Base-by-base conservation (phyloP, 1,140 invertebrate genomes). In the Magallana ariakensis region DNA sequence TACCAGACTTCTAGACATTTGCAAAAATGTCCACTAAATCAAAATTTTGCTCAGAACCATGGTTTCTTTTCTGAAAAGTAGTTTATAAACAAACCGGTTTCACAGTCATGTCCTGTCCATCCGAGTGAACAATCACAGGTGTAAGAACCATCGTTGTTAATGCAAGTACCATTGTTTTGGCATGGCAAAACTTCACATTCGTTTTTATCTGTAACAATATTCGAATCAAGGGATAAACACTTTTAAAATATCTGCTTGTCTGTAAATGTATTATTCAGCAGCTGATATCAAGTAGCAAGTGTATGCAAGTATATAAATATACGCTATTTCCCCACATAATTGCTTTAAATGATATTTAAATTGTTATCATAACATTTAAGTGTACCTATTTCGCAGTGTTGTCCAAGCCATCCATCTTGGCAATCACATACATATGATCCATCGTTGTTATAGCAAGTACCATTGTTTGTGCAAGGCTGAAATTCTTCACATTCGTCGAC, bases 401-500 rank as follows among this genome's bases (percentile, higher is more conserved):
- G 98, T 15, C 99, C 99, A 19, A 97, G 97, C 92, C 99, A 99
- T 83, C 99, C 99, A 46, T 96, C 95, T 15, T 98, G 98, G 95
- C 99, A 99, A n/a, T 86, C 84, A 86, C 94, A 95, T 10, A 58
- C 84, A 87, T 93, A 94, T 60, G n/a, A n/a, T 13, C 87, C 89
- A 15, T 33, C 11, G 8, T 66, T 80, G 84, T 92, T 90, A 19
- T 89, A 86, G 85, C 92, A 92, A 15, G 89, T 92, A 6, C 91
- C 92, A 6, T 92, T 90, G 85, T 93, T 92, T 55, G 83, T 66
- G 86, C 91, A 92, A 60, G 86, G 87, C 0, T 98, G 98, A 91
- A 96, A 97, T 9, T 97, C 97, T 0, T 96, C 96, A 87, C 92
- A 93, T 81, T 92, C 91, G 84, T 93, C 70, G 5, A 84, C 46